Conservation (phyloP, 2,113 vertebrate genomes). For the Cinclus mexicanus region DNA sequence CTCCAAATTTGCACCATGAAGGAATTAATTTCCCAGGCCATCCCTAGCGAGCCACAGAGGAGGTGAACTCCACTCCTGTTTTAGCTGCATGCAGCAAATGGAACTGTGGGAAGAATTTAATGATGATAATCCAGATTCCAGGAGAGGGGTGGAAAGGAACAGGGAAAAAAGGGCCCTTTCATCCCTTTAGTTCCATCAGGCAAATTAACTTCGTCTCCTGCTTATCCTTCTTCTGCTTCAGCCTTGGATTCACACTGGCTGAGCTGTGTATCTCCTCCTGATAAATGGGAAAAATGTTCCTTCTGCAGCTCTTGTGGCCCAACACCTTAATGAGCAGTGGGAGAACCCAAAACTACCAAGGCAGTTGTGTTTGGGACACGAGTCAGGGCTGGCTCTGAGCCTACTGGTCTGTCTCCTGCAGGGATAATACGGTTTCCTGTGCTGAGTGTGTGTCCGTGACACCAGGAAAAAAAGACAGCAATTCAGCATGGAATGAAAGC, state of each 20-base stretch:
- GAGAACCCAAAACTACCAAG: neutral
- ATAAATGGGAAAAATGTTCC: neutral
- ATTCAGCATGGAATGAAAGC: neutral
- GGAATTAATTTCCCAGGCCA: slow-evolving; percentile 33
- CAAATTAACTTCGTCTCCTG: neutral
- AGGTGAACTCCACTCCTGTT: neutral
- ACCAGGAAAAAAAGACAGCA: neutral
- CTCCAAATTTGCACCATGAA: neutral
- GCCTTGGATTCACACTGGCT: neutral
- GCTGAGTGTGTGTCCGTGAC: accelerated
- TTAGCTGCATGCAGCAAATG: neutral
- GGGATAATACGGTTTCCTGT: neutral
- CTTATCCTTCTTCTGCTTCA: neutral
- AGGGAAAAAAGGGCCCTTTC: neutral
- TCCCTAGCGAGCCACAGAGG: neutral
- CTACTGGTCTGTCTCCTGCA: neutral
- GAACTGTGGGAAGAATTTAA: slow-evolving; percentile 18
- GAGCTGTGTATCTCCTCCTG: neutral
- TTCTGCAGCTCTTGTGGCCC: neutral
- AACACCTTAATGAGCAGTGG: neutral
- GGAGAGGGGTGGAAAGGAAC: neutral
- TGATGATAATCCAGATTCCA: slow-evolving; percentile 27
- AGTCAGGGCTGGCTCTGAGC: neutral
- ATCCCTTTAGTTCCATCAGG: neutral
- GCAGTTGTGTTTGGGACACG: neutral